Evolutionary conservation across 2,888 invertebrate genomes (phyloP), one percentile per base, ranked within the genome.

Genomic region (Xiphydria camelus): DNA sequence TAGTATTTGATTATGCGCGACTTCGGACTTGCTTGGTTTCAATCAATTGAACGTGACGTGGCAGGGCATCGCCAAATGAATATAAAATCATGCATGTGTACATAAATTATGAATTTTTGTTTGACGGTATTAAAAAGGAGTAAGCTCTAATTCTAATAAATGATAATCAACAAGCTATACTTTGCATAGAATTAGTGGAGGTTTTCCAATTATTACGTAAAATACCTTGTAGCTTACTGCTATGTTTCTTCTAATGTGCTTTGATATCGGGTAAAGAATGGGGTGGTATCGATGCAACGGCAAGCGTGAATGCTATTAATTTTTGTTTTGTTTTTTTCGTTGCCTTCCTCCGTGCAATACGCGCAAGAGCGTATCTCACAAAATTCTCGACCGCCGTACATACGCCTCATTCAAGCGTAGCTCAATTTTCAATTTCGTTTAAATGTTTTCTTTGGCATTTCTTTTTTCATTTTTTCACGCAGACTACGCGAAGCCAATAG

Each of bases 151-250:
- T 44, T 44, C 20, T 39, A 31, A 17, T 19, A 19, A 34, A 10
- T 19, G 34, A 34, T 34, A 43, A 57, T 78, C 75, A 88, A 88
- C 87, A 87, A 87, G 86, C 89, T 89, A 89, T 89, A 89, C 89
- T 89, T 89, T 89, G 89, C 89, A 89, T 89, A 87, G 87, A 88
- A 87, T 86, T 88, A 88, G 88, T 88, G 87, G 84, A 86, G 53
- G 84, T 87, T 87, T 88, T 88, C 87, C 86, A 82, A 83, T 80
- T 81, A 80, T 80, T 80, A 78, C 80, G 80, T 61, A 59, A 60
- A 25, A 34, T 58, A 64, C 53, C 64, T 68, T 63, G 62, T 55
- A 61, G 64, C 51, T 36, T 41, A 10, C 23, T 41, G 61, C 61
- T 64, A 69, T 57, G 61, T 66, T 64, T 66, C n/a, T n/a, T n/a